These are phyloP conservation scores for Atta texana DNA, from an alignment of 1,140 invertebrate species.

Conservation along the genomic window DNA sequence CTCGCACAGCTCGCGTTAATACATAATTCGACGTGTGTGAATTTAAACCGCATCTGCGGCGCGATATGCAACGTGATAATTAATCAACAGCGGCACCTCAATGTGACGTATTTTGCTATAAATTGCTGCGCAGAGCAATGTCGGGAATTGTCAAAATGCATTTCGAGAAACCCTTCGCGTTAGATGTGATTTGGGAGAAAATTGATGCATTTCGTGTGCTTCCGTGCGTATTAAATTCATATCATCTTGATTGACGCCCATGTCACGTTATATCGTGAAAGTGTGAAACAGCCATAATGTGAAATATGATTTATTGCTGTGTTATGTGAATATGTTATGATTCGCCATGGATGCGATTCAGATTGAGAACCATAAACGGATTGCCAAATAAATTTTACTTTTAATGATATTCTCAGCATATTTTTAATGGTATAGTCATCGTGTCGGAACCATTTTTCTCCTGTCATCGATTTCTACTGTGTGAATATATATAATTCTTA, in stretches of 20 bases:
- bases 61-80: neutral
- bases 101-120: conserved; percentile 15
- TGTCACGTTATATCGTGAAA: conserved; percentile 57
- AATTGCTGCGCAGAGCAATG: neutral
- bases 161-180: conserved; percentile 25
- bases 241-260: conserved; percentile 37
- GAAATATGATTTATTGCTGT: conserved; percentile 44
- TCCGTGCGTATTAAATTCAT: conserved; percentile 53
- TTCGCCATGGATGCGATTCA: conserved; percentile 41
- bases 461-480: neutral
- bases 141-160: conserved; percentile 31
- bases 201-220: conserved; percentile 54
- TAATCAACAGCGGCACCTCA: neutral
- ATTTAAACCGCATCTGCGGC: neutral
- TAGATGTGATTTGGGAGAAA: conserved; percentile 14
- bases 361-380: conserved; percentile 11
- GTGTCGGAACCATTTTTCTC: neutral
- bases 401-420: neutral
- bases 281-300: conserved; percentile 21
- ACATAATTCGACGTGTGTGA: conserved; percentile 13
- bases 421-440: neutral
- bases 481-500: neutral
- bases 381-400: conserved; percentile 59
- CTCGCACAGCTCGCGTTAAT: neutral
- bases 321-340: conserved; percentile 10